phyloP scores from a whole-genome alignment of 2,113 vertebrate species.

The Procavia capensis region DNA sequence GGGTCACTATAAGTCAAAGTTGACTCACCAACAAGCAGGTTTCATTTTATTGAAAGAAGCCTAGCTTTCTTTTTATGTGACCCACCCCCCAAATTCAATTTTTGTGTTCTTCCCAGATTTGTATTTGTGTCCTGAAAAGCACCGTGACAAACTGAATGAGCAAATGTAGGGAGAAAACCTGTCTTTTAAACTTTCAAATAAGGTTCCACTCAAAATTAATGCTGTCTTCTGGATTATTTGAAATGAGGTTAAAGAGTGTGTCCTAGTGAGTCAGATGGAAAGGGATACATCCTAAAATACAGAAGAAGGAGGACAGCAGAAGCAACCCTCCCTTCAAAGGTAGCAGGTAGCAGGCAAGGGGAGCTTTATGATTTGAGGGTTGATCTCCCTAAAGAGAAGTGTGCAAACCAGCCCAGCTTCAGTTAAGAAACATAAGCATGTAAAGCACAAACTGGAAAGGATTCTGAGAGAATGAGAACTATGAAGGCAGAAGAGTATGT shows the following conservation, averaged over 20 bases:
- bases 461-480: too few relatives aligned
- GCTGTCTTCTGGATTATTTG: accelerated
- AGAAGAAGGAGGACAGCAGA: not conserved
- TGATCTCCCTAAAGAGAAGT: accelerated
- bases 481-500: accelerated
- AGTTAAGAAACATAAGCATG: accelerated
- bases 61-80: accelerated
- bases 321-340: not conserved
- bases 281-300: accelerated
- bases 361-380: accelerated
- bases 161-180: not conserved
- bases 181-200: not conserved
- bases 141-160: not conserved
- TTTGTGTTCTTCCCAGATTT: too few relatives aligned
- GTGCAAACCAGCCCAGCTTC: not conserved
- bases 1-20: not conserved
- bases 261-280: not conserved
- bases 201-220: not conserved
- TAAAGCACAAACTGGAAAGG: accelerated
- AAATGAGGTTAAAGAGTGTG: not conserved
- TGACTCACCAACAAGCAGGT: too few relatives aligned
- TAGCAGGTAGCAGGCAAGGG: accelerated
- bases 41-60: not conserved
- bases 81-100: accelerated
- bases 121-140: not conserved